Conservation (phyloP, 2,797 vertebrate species). For the Tenualosa ilisha region DNA sequence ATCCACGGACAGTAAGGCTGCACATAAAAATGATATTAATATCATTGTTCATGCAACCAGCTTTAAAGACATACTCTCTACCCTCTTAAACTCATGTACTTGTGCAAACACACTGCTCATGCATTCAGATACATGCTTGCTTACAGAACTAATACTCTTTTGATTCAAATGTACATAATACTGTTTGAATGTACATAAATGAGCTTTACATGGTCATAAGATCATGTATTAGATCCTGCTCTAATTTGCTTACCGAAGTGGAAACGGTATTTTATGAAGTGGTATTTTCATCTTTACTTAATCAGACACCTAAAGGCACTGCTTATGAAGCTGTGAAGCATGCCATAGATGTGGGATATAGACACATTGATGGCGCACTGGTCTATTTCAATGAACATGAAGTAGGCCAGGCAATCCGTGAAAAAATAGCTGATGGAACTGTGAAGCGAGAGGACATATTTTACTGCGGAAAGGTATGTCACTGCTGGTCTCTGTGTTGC, state of each 20-base stretch:
- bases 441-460: slow-evolving; percentile 88
- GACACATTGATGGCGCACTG: slow-evolving; percentile 87
- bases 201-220: background rate
- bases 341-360: slow-evolving; percentile 87
- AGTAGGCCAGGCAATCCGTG: slow-evolving; percentile 86
- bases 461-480: slow-evolving; percentile 90
- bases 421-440: slow-evolving; percentile 89
- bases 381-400: slow-evolving; percentile 88
- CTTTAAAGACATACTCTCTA: background rate
- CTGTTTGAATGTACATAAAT: background rate
- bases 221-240: background rate
- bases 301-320: slow-evolving; percentile 78
- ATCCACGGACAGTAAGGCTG: slow-evolving; percentile 76
- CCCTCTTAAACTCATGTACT: background rate
- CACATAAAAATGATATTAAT: background rate
- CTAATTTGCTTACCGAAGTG: background rate
- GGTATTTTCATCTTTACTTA: background rate
- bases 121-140: background rate
- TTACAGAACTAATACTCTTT: background rate
- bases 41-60: background rate
- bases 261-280: background rate
- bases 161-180: background rate
- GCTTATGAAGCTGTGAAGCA: slow-evolving; percentile 77
- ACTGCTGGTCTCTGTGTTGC: background rate
- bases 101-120: background rate